These are phyloP conservation scores for Himalopsyche kuldschensis DNA, from an alignment of 2,888 invertebrate genomes.

Conservation along the genomic window DNA sequence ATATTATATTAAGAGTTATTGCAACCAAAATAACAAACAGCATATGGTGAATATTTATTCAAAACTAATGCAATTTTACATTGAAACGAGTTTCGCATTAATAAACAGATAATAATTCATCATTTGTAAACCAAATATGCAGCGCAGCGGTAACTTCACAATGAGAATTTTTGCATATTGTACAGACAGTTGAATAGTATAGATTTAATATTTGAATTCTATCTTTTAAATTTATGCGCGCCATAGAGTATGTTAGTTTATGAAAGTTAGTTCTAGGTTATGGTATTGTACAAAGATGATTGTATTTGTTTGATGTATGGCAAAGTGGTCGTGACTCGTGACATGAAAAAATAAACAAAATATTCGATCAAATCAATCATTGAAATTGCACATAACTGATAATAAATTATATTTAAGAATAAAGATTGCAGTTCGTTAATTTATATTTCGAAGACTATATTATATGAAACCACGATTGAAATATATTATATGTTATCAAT, in stretches of 20 bases:
- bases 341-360: not conserved
- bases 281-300: too few species aligned
- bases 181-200: not conserved
- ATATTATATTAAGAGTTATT: not conserved
- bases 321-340: not conserved
- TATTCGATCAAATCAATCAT: not conserved
- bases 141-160: not conserved
- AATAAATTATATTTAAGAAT: too few species aligned
- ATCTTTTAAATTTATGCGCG: not conserved
- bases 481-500: too few species aligned
- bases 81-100: not conserved
- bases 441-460: too few species aligned
- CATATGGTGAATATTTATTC: not conserved
- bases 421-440: too few species aligned
- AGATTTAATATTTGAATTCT: not conserved
- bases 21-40: not conserved
- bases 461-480: too few species aligned
- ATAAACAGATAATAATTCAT: not conserved
- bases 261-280: too few species aligned
- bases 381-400: not conserved
- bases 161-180: not conserved
- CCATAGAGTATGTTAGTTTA: too few species aligned
- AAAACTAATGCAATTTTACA: not conserved
- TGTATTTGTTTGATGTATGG: not conserved
- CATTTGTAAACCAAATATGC: not conserved